Evolutionary conservation across 2,797 vertebrate species (phyloP), one percentile per base, ranked within the genome.

Genomic region (Nannoperca australis): DNA sequence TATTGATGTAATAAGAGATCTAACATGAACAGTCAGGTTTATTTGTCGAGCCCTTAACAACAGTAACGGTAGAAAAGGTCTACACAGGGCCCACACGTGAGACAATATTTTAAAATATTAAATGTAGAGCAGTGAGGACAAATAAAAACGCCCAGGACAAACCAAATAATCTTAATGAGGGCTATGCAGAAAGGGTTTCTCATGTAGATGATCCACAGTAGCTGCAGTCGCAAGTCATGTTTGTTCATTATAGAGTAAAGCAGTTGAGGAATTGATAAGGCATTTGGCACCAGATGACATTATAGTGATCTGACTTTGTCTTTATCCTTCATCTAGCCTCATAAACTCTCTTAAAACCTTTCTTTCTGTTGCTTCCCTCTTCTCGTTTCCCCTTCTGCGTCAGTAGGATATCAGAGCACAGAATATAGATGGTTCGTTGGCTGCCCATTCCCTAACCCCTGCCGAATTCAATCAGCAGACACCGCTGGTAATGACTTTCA

Each of bases 381-480:
- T 51, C 32, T 54, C 51, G 94, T 94, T 90, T 90, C 71, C 91
- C 93, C 89, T 66, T 15, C 49, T 64, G 60, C 76, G 88, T 95
- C 94, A 95, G 96, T 95, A 93, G 94, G 91, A 92, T 94, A 76
- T 92, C 89, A 72, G 61, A 93, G 93, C 91, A 89, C 89, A 94
- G 85, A 92, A 89, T 95, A 95, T 81, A 80, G 93, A 94, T 95
- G 79, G 61, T 94, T 95, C 82, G 94, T 94, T 92, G 92, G 83
- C 94, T 92, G 91, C 93, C 94, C 93, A 93, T 96, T 96, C 92
- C 53, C 32, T 53, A 58, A 91, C 94, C 95, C 95, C 96, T 86
- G 86, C 90, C 88, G 95, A 95, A 96, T 95, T 95, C 96, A 97
- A 97, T 98, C 97, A 97, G 95, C 75, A 95, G 96, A 96, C 96